Evolutionary conservation across 2,888 invertebrate species (phyloP).

Genomic region (Lottia scabra): DNA sequence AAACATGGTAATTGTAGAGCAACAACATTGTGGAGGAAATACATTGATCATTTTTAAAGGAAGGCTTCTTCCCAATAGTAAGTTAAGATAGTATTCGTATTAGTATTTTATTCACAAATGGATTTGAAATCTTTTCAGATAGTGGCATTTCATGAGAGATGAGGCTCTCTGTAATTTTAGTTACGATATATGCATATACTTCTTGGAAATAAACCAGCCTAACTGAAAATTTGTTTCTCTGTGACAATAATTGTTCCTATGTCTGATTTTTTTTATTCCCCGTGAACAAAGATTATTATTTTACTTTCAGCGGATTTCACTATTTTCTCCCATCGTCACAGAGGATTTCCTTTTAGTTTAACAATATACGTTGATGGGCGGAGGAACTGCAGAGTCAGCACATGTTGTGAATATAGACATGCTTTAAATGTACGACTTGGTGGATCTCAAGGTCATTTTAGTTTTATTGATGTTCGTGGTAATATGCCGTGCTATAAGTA

Average conservation of each 20-base stretch:
- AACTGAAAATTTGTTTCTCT: no score
- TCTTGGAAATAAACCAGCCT: no score
- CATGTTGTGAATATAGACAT: conserved; percentile 70
- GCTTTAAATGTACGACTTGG: conserved; percentile 62
- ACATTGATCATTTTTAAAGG: conserved; percentile 67
- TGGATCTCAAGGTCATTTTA: conserved; percentile 67
- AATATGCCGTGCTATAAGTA: conserved; percentile 63
- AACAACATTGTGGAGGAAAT: conserved; percentile 70
- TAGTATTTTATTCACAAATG: no score
- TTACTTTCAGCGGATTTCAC: conserved; percentile 60
- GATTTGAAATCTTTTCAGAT: no score
- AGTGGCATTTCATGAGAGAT: no score
- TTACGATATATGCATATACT: no score
- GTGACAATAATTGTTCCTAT: no score
- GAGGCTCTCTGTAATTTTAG: no score
- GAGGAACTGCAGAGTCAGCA: conserved; percentile 65
- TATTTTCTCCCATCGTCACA: conserved; percentile 66
- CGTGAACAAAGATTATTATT: no score
- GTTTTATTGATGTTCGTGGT: conserved; percentile 62
- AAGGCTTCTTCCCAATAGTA: conserved; percentile 52
- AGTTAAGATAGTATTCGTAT: conserved; percentile 12
- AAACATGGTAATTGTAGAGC: conserved; percentile 66
- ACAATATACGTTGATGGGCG: conserved; percentile 68
- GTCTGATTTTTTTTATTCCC: no score
- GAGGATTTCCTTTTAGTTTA: conserved; percentile 68